A percentile compares a stretch with the other conserved stretches of the same genome.
These are phyloP conservation scores for Lagria hirta DNA, from an alignment of 2,888 invertebrate species.

Conservation along the genomic window DNA sequence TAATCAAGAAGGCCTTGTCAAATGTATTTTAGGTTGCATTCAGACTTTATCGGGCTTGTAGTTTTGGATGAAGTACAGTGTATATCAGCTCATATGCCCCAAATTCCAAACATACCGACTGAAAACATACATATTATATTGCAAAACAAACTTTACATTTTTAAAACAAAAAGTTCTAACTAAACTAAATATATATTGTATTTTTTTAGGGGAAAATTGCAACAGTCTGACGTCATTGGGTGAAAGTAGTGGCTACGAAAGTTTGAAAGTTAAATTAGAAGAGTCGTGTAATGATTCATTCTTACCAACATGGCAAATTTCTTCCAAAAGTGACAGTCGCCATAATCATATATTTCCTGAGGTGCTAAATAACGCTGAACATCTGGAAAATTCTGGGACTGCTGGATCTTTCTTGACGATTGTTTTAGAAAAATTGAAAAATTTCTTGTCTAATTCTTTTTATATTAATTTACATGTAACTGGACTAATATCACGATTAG, in stretches of 20 bases:
- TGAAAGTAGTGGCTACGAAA: constrained; percentile 79
- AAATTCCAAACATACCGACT: too few species aligned
- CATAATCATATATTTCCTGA: constrained; percentile 32
- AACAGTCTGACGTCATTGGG: constrained; percentile 71
- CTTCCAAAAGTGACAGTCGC: constrained; percentile 33
- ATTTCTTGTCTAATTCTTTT: constrained; percentile 80
- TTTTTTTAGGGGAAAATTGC: constrained; percentile 38
- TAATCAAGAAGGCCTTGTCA: too few species aligned
- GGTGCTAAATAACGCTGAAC: constrained; percentile 55
- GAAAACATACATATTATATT: too few species aligned
- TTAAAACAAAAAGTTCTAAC: not conserved
- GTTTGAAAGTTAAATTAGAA: constrained; percentile 62
- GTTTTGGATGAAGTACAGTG: too few species aligned
- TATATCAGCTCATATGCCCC: too few species aligned
- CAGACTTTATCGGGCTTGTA: too few species aligned
- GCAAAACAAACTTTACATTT: too few species aligned
- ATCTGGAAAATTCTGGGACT: constrained; percentile 49
- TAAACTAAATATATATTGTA: not conserved
- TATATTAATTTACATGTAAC: constrained; percentile 86
- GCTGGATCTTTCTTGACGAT: constrained; percentile 80
- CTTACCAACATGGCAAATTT: constrained; percentile 50
- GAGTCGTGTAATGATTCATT: constrained; percentile 50
- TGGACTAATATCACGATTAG: constrained; percentile 80
- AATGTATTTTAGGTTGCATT: too few species aligned
- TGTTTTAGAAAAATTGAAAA: constrained; percentile 78